A percentile compares a stretch with the other conserved stretches of the same genome.
Evolutionary conservation across 2,113 vertebrate species (phyloP).

Genomic region (Camelus bactrianus): DNA sequence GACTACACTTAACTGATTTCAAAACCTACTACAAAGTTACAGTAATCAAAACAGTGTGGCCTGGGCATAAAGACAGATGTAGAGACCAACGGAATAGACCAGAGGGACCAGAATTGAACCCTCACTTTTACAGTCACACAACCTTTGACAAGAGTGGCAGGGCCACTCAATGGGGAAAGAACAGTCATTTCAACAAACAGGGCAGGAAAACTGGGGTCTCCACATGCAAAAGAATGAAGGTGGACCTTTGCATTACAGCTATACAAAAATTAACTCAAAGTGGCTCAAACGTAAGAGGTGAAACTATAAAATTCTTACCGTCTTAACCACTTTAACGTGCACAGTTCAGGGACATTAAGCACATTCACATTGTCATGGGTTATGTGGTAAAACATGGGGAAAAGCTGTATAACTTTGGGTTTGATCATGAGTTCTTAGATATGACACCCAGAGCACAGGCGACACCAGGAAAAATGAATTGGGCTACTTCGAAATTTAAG

Average conservation of each 20-base stretch:
- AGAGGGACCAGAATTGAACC: background rate
- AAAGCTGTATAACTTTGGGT: background rate
- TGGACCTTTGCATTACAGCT: background rate
- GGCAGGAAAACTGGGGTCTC: background rate
- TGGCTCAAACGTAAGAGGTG: background rate
- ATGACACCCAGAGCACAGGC: background rate
- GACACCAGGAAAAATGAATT: background rate
- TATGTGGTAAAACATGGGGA: accelerated
- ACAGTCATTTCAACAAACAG: background rate
- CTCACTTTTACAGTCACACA: background rate
- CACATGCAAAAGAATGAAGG: background rate
- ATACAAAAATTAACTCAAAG: background rate
- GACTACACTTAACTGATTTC: background rate
- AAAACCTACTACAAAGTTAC: background rate
- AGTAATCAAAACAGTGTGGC: background rate
- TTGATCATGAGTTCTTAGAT: background rate
- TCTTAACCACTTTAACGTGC: no score
- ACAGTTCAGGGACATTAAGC: background rate
- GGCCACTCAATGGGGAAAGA: background rate
- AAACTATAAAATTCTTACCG: background rate
- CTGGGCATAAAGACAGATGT: background rate
- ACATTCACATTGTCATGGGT: accelerated
- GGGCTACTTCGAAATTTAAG: background rate
- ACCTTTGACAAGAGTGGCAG: background rate
- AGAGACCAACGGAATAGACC: accelerated